Conservation (phyloP, 2,113 vertebrate species). For the Callithrix jacchus region DNA sequence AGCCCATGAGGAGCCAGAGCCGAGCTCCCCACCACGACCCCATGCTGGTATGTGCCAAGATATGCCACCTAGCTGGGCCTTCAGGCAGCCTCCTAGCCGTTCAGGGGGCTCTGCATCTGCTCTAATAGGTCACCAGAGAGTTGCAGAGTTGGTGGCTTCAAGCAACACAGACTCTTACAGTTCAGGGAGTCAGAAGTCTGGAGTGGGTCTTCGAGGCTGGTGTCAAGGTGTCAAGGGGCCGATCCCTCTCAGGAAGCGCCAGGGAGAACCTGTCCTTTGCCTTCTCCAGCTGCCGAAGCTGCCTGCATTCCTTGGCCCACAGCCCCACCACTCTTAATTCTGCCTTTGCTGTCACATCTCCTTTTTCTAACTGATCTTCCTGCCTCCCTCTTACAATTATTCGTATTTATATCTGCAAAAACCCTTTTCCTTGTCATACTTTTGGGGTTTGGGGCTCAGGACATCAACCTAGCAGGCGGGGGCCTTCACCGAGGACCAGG, state of each 20-base stretch:
- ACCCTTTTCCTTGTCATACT: neutral
- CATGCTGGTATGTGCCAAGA: too few species aligned
- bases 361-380: neutral
- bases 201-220: neutral
- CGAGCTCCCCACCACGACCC: rapidly evolving
- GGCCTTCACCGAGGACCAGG: rapidly evolving
- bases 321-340: rapidly evolving
- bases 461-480: neutral
- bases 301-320: rapidly evolving
- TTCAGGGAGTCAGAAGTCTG: neutral
- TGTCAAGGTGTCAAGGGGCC: rapidly evolving
- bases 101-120: rapidly evolving
- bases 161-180: rapidly evolving
- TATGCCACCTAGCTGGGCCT: neutral
- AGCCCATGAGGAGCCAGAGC: neutral
- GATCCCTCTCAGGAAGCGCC: rapidly evolving
- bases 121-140: neutral
- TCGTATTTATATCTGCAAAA: too few species aligned
- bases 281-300: rapidly evolving
- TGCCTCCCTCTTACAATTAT: neutral
- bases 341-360: rapidly evolving
- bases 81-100: neutral
- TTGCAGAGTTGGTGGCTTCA: neutral
- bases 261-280: rapidly evolving
- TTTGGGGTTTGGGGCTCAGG: neutral